These are phyloP conservation scores for Prorops nasuta DNA, from an alignment of 1,140 invertebrate genomes.

Conservation along the genomic window DNA sequence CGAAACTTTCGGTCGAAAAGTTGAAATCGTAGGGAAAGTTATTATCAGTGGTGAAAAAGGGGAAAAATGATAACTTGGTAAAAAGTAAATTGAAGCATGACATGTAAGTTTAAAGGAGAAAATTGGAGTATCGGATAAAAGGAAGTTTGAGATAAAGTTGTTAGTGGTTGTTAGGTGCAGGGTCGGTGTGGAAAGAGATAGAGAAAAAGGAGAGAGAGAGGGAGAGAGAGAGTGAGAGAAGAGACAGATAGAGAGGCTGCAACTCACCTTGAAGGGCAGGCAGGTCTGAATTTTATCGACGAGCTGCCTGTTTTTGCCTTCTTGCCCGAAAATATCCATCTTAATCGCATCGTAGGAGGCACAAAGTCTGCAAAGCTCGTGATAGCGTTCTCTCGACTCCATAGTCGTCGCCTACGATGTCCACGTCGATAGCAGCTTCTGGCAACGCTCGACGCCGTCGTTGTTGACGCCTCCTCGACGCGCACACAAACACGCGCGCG, in stretches of 20 bases:
- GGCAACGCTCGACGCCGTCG: neutral
- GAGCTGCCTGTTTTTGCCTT: conserved; percentile 54
- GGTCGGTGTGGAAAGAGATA: neutral
- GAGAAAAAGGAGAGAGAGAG: neutral
- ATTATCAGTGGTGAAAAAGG: no score
- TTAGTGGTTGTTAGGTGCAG: no score
- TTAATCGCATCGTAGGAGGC: conserved; percentile 56
- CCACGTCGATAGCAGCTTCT: no score
- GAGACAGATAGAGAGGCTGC: neutral
- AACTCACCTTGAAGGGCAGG: conserved; percentile 55
- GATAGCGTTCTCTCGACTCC: conserved; percentile 47
- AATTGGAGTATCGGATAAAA: no score
- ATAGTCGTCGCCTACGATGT: conserved; percentile 21
- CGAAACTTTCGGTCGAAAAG: no score
- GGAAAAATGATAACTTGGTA: no score
- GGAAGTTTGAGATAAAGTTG: no score
- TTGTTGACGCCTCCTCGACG: no score
- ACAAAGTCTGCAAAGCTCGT: conserved; percentile 57
- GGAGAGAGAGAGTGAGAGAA: neutral
- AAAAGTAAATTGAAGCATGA: no score
- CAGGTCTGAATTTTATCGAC: conserved; percentile 57
- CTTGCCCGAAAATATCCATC: conserved; percentile 57
- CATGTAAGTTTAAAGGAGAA: no score
- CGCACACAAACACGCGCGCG: no score
- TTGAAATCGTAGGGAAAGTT: no score